phyloP scores from a whole-genome alignment of 2,113 vertebrate species.

The Zapornia atra region DNA sequence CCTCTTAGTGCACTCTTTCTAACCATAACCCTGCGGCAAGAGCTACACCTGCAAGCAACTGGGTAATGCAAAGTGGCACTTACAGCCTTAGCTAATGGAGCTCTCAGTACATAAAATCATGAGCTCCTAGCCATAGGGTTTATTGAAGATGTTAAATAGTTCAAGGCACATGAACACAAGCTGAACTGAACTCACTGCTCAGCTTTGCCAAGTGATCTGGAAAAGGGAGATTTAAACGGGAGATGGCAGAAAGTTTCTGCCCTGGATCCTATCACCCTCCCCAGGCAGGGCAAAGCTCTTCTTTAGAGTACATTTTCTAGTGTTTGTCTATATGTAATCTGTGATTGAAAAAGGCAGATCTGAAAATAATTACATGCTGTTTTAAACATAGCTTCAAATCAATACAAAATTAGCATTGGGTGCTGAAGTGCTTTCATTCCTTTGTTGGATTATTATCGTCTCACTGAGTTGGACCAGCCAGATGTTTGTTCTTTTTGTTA shows the following conservation, averaged over 20 bases:
- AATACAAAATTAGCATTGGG: not conserved
- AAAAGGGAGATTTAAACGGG: not conserved
- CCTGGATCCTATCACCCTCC: not conserved
- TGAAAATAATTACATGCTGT: not conserved
- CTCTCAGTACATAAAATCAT: conserved; percentile 3
- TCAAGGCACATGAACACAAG: not conserved
- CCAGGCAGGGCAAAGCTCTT: not conserved
- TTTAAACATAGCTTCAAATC: not conserved
- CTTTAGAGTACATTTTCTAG: not conserved
- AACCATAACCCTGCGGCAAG: not conserved
- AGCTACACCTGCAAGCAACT: not conserved
- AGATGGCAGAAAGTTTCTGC: not conserved
- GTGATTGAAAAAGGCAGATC: not conserved
- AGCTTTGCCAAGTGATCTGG: not conserved
- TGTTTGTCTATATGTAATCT: not conserved
- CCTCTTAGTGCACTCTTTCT: not conserved
- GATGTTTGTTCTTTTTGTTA: not conserved
- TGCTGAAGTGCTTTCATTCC: not conserved
- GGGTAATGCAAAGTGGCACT: not conserved
- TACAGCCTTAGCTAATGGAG: not conserved
- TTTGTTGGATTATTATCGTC: not conserved
- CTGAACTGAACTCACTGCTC: not conserved
- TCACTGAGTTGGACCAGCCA: not conserved
- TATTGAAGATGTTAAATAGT: not conserved
- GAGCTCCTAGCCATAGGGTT: not conserved